Conservation (phyloP, 2,888 invertebrate genomes). For the Tipula vernalis region DNA sequence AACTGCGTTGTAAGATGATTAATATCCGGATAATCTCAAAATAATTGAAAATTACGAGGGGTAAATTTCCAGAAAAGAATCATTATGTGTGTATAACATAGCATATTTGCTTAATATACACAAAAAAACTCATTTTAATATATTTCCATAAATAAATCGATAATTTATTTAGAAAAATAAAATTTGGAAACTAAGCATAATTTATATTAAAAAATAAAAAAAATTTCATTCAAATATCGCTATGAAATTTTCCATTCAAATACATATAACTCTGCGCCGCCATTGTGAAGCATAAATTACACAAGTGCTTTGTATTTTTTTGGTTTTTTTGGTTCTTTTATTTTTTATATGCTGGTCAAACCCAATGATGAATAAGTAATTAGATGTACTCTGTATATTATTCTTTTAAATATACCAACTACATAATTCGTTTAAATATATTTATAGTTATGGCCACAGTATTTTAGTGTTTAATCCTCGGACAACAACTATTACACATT, state of each 20-base stretch:
- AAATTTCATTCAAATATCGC: too few species aligned
- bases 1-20: neutral
- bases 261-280: neutral
- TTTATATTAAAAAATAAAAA: neutral
- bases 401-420: neutral
- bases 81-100: neutral
- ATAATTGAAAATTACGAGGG: neutral
- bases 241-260: neutral
- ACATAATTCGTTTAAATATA: neutral
- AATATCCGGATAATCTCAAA: neutral
- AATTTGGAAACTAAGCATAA: neutral
- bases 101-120: neutral
- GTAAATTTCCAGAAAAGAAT: neutral
- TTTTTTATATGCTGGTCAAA: neutral
- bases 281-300: neutral
- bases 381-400: neutral
- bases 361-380: neutral
- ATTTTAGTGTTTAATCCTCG: neutral
- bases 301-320: neutral
- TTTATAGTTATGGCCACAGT: neutral
- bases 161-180: neutral
- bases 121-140: neutral
- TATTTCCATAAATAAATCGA: neutral
- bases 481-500: neutral
- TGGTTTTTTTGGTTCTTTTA: neutral